A percentile compares a stretch with the other conserved stretches of the same genome.
These are phyloP conservation scores for Argya squamiceps DNA, from an alignment of 2,797 vertebrate genomes.

Conservation along the genomic window DNA sequence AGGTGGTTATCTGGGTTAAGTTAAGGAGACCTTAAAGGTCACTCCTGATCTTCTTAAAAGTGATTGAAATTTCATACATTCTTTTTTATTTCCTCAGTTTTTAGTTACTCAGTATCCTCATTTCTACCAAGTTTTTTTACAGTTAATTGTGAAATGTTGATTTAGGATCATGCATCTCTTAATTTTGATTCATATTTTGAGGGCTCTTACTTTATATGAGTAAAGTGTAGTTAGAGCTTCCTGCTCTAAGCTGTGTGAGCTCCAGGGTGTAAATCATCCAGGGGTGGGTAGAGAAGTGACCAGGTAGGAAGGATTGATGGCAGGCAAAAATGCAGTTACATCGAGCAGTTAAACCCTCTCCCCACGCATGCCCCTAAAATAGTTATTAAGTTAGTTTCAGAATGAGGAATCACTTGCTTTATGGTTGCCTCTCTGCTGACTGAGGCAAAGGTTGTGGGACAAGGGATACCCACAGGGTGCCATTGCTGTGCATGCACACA, in stretches of 20 bases:
- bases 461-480: neutral
- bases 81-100: neutral
- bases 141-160: neutral
- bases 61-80: neutral
- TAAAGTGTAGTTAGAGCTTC: neutral
- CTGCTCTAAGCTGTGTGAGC: neutral
- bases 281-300: neutral
- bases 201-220: neutral
- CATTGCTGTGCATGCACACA: neutral
- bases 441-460: neutral
- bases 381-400: neutral
- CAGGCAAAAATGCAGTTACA: neutral
- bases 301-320: neutral
- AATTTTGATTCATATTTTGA: neutral
- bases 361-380: fast-evolving
- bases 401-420: neutral
- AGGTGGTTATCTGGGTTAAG: neutral
- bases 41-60: neutral
- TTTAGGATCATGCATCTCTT: neutral
- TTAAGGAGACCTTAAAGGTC: neutral
- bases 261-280: neutral
- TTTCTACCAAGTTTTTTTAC: neutral
- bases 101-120: neutral
- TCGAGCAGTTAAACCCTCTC: neutral
- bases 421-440: neutral